Base-by-base conservation (phyloP, 2,113 vertebrate species). In the Mixornis gularis region DNA sequence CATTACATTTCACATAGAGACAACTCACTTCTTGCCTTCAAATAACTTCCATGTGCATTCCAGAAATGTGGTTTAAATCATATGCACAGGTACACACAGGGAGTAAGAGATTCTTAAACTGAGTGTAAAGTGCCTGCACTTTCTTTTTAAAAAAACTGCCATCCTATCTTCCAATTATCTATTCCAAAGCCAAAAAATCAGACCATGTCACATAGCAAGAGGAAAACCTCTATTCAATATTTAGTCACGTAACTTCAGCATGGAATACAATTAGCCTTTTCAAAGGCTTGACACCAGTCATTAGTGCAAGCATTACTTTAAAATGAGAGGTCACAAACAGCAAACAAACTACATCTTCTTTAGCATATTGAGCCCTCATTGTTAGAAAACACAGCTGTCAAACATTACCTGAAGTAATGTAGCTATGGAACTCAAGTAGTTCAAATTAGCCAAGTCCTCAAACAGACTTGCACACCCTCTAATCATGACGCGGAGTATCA, bases 381-480 rank as follows among this genome's bases (percentile, higher is more conserved):
- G 70, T 85, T 90, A 78, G 73, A 92, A 96, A 96, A 96, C 66
- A 90, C 78, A 93, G 85, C 80, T 93, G 83, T 74, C 65, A 83
- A 95, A 62, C 58, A 90, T 81, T 90, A 95, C 92, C 94, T 95
- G 71, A 94, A 93, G 46, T 96, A 76, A 82, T 92, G 92, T 86
- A 89, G 68, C 85, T 76, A 72, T 78, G 53, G 34, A 91, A 59
- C 72, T 95, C 69, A 93, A 95, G 77, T 65, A 90, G 32, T 76
- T 85, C 85, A 94, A 96, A 96, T 94, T 85, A 93, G 71, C 58
- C 62, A 94, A 85, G 46, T 76, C 58, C 90, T 89, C 90, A 93
- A 83, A 85, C 26, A 93, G 85, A 77, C 52, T 91, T 87, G 82
- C 76, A 92, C 58, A 94, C 89, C 83, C 92, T 92, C 60, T 95